Evolutionary conservation across 2,113 vertebrate genomes (phyloP).

Genomic region (Triplophysa siluroides): DNA sequence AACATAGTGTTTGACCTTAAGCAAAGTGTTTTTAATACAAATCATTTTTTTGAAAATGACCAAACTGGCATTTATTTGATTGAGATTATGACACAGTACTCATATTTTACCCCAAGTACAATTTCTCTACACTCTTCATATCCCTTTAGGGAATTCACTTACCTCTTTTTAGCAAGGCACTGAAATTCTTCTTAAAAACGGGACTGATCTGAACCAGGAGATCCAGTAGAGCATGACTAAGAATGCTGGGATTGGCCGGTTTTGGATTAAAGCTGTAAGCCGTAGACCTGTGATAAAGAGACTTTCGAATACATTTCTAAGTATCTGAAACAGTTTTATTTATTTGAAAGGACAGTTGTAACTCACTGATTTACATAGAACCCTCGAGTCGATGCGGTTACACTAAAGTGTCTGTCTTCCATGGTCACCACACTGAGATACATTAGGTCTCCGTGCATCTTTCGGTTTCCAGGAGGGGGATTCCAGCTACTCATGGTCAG

Average conservation of each 20-base stretch:
- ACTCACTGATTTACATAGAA: slow-evolving; percentile 96
- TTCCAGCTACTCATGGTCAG: slow-evolving; percentile 95
- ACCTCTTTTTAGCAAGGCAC: slow-evolving; percentile 90
- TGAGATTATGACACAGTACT: neutral
- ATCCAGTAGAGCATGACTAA: slow-evolving; percentile 94
- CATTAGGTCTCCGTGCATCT: slow-evolving; percentile 95
- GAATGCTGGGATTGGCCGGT: slow-evolving; percentile 88
- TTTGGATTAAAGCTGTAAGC: slow-evolving; percentile 94
- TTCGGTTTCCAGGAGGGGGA: slow-evolving; percentile 93
- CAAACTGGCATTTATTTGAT: too few species aligned
- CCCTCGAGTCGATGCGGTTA: slow-evolving; percentile 87
- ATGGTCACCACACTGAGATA: slow-evolving; percentile 87
- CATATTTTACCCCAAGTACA: neutral
- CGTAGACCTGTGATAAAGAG: slow-evolving; percentile 80
- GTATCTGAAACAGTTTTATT: neutral
- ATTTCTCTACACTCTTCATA: too few species aligned
- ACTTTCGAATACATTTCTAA: neutral
- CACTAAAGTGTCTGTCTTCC: slow-evolving; percentile 88
- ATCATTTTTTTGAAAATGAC: too few species aligned
- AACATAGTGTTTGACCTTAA: too few species aligned
- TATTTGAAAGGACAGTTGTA: neutral
- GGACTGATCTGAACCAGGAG: slow-evolving; percentile 93
- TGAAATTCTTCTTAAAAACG: slow-evolving; percentile 92
- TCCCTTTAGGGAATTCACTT: slow-evolving; percentile 33
- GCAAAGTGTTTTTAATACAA: too few species aligned